A percentile compares a stretch with the other conserved stretches of the same genome.
These are phyloP conservation scores for Calameuta pallipes DNA, from an alignment of 2,888 invertebrate species.

Conservation along the genomic window DNA sequence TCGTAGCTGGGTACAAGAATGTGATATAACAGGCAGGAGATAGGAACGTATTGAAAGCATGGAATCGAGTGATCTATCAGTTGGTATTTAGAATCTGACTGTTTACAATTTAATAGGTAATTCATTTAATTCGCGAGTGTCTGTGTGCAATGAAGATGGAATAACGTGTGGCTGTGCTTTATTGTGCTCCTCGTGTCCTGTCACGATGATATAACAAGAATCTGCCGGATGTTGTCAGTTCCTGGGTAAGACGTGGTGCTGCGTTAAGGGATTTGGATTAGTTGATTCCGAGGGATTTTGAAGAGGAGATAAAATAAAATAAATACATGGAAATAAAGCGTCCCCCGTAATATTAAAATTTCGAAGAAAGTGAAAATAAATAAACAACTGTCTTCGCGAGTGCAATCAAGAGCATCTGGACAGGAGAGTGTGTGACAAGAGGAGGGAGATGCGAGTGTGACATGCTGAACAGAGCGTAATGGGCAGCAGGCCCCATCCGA, in stretches of 20 bases:
- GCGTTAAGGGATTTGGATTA: neutral
- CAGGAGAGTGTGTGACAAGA: neutral
- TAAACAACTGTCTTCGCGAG: neutral
- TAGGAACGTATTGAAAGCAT: neutral
- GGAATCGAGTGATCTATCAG: neutral
- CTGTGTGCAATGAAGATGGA: neutral
- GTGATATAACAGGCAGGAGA: neutral
- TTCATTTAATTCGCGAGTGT: neutral
- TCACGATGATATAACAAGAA: neutral
- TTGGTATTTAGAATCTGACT: neutral
- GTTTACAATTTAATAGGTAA: neutral
- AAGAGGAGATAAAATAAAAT: too few relatives aligned
- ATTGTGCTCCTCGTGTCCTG: neutral
- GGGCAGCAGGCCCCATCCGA: conserved; percentile 20
- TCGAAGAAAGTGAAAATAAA: neutral
- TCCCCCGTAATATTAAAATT: neutral
- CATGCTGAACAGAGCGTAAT: conserved; percentile 9
- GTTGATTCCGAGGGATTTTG: neutral
- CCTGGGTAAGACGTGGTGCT: neutral
- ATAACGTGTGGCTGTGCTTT: neutral
- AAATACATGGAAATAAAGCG: neutral
- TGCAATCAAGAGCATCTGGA: neutral
- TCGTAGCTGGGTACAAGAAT: neutral
- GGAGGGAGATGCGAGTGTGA: neutral
- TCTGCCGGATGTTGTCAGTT: neutral